Conservation (phyloP, 2,113 vertebrate species). For the Engystomops pustulosus region DNA sequence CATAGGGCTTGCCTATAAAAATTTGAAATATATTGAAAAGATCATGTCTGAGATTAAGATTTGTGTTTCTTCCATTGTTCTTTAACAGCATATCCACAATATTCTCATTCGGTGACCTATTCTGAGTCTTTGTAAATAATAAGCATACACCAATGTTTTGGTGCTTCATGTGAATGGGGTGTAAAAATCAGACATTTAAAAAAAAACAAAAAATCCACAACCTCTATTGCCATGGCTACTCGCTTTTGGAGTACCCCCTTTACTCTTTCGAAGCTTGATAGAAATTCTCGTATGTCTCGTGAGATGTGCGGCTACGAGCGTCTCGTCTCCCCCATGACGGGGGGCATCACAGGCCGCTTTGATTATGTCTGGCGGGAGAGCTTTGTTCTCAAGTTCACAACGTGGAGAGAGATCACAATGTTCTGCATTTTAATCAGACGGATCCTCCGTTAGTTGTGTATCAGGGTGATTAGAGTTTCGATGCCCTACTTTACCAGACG, state of each 20-base stretch:
- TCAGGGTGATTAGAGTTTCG: background rate
- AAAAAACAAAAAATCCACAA: no score
- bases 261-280: background rate
- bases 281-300: background rate
- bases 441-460: slow-evolving; percentile 5
- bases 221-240: background rate
- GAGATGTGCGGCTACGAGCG: background rate
- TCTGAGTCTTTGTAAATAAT: no score
- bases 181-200: no score
- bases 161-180: no score
- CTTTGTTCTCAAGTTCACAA: slow-evolving; percentile 39
- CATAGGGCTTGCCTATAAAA: no score
- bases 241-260: background rate
- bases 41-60: no score
- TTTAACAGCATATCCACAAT: no score
- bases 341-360: slow-evolving; percentile 11
- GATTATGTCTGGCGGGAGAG: slow-evolving; percentile 34
- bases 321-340: background rate
- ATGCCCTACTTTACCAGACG: slow-evolving; percentile 36
- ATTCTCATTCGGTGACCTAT: no score
- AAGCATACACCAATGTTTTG: no score
- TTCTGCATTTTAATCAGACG: slow-evolving; percentile 41
- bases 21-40: no score
- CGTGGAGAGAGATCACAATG: slow-evolving; percentile 11
- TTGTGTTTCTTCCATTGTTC: no score